Conservation (phyloP, 1,140 invertebrate species). For the Drosophila rufa region DNA sequence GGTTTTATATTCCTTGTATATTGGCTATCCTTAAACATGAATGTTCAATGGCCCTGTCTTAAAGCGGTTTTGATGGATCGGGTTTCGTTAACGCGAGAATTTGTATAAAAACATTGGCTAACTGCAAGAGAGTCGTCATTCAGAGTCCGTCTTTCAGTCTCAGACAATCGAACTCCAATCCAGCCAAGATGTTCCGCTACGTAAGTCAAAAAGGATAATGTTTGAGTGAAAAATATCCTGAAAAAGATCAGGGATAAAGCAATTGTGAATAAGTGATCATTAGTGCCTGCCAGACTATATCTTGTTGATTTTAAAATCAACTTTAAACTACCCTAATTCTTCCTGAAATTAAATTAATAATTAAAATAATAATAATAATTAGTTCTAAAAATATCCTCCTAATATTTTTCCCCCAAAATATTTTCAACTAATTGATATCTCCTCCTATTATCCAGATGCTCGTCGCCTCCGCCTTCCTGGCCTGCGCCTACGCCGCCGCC, state of each 20-base stretch:
- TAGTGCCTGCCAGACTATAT: neutral
- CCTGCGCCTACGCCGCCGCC: slow-evolving; percentile 53
- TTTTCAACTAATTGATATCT: neutral
- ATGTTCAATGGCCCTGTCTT: slow-evolving; percentile 4
- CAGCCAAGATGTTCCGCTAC: slow-evolving; percentile 75
- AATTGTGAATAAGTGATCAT: neutral
- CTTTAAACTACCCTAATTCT: too few relatives aligned
- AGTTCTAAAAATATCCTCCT: too few relatives aligned
- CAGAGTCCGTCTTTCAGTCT: slow-evolving; percentile 44
- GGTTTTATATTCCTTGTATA: neutral
- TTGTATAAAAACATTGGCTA: slow-evolving; percentile 64
- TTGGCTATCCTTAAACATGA: slow-evolving; percentile 8
- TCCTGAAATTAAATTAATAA: too few relatives aligned
- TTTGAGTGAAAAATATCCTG: neutral
- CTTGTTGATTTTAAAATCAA: neutral
- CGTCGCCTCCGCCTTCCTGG: slow-evolving; percentile 63
- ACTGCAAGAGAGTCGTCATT: slow-evolving; percentile 54
- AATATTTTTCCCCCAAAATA: neutral
- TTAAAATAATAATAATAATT: too few relatives aligned
- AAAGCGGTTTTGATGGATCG: slow-evolving; percentile 46
- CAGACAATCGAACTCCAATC: slow-evolving; percentile 30
- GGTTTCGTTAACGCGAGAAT: slow-evolving; percentile 46
- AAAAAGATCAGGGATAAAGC: neutral
- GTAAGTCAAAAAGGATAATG: slow-evolving; percentile 51
- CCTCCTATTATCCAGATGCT: slow-evolving; percentile 43